phyloP scores from a whole-genome alignment of 2,797 vertebrate species.

The Tragopan temminckii region DNA sequence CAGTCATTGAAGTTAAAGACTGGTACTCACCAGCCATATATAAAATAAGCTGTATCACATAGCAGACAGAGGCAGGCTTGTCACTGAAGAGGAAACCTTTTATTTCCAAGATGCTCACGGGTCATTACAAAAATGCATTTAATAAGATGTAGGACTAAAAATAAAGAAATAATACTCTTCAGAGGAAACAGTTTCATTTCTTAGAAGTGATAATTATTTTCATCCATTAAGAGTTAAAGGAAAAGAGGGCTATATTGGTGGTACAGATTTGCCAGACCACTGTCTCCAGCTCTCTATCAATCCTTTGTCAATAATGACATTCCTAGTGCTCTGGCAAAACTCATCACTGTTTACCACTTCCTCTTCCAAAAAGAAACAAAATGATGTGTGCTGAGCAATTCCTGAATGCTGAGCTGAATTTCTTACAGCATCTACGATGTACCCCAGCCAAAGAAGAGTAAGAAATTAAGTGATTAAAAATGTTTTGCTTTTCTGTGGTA shows the following conservation, averaged over 20 bases:
- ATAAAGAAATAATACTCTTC: not conserved
- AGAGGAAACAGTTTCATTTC: not conserved
- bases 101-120: not conserved
- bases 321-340: not conserved
- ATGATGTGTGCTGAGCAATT: not conserved
- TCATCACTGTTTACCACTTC: rapidly evolving
- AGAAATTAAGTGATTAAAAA: not conserved
- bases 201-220: not conserved
- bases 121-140: not conserved
- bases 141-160: not conserved
- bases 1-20: not conserved
- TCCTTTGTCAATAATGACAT: not conserved
- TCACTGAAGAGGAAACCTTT: not conserved
- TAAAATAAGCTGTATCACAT: constrained; percentile 22
- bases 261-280: not conserved
- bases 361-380: not conserved
- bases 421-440: not conserved
- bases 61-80: not conserved
- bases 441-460: not conserved
- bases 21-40: constrained; percentile 3
- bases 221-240: not conserved
- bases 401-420: not conserved
- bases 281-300: not conserved
- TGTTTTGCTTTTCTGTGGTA: not conserved
- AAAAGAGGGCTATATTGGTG: rapidly evolving